A percentile compares a stretch with the other conserved stretches of the same genome.
These are phyloP conservation scores for Cardiocondyla obscurior DNA, from an alignment of 1,140 invertebrate genomes.

Conservation along the genomic window DNA sequence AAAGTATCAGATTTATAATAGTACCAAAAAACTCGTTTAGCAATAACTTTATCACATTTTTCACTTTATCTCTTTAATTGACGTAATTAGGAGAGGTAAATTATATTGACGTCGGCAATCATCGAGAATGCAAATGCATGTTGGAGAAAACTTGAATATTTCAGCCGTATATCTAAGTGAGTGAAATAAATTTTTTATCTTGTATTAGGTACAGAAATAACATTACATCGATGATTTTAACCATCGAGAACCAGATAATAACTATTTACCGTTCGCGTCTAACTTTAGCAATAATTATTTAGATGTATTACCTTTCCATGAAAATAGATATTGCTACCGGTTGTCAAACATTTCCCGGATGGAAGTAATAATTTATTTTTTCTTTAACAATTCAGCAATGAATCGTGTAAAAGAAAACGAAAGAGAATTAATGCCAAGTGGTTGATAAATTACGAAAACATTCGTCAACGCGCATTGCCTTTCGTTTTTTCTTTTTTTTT, in stretches of 20 bases:
- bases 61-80: not conserved
- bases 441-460: not conserved
- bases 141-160: not conserved
- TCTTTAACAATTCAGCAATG: not conserved
- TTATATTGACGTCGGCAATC: not conserved
- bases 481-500: too few species aligned
- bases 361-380: not conserved
- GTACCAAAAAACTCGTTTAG: not conserved
- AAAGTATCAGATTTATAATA: conserved; percentile 13
- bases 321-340: not conserved
- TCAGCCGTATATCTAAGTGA: not conserved
- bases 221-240: not conserved
- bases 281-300: conserved; percentile 9
- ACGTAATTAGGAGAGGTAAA: not conserved
- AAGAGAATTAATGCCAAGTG: not conserved
- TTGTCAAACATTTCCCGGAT: not conserved
- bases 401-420: not conserved
- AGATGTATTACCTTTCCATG: not conserved
- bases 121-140: not conserved
- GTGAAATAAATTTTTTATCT: not conserved
- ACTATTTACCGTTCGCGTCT: conserved; percentile 3
- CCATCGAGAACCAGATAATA: not conserved
- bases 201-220: not conserved
- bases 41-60: not conserved
- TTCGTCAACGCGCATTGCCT: not conserved